Evolutionary conservation across 2,113 vertebrate genomes (phyloP).

Genomic region (Pollimyrus isidori): DNA sequence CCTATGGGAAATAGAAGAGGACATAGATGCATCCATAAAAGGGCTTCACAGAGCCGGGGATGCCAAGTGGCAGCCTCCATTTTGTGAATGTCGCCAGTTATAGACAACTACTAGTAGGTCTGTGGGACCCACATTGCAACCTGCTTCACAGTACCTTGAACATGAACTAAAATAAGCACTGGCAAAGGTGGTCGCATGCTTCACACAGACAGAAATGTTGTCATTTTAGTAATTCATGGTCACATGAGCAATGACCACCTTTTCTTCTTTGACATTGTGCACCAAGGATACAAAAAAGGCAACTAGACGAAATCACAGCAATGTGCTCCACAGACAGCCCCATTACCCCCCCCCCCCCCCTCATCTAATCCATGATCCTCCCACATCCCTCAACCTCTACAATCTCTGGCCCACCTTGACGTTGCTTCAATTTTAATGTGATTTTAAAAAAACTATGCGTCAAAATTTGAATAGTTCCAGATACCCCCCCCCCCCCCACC

Average conservation of each 20-base stretch:
- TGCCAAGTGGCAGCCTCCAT: not conserved
- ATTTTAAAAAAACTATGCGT: not conserved
- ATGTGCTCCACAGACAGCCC: not conserved
- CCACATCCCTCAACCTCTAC: not conserved
- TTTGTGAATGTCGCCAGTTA: not conserved
- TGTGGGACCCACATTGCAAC: not conserved
- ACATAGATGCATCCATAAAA: not conserved
- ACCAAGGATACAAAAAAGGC: not conserved
- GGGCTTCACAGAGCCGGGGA: not conserved
- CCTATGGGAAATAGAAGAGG: constrained; percentile 60
- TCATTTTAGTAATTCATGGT: not conserved
- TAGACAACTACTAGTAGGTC: not conserved
- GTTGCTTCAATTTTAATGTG: not conserved
- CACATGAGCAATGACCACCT: not conserved
- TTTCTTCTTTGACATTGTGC: not conserved
- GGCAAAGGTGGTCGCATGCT: not conserved
- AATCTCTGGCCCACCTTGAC: not conserved
- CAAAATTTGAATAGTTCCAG: not conserved
- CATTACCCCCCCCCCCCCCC: not conserved
- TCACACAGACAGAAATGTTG: not conserved
- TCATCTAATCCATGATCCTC: not conserved
- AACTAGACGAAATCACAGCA: not conserved
- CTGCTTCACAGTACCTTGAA: not conserved
- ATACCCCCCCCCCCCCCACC: not conserved
- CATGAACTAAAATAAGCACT: not conserved